These are phyloP conservation scores for Empis stercorea DNA, from an alignment of 2,888 invertebrate genomes.

Conservation along the genomic window DNA sequence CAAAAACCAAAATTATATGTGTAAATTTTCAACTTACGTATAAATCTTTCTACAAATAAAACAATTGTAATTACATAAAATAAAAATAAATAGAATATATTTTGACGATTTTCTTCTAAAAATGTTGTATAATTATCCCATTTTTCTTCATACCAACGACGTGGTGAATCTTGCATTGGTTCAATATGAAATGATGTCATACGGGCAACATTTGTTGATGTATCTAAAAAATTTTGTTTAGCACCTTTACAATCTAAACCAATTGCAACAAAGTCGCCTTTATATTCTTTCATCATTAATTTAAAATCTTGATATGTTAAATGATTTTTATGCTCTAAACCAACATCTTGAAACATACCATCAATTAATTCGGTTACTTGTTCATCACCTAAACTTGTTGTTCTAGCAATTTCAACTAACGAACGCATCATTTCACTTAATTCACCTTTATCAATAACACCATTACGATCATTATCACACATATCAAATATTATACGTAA, in stretches of 20 bases:
- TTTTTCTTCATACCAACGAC: conserved; percentile 60
- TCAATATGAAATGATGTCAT: conserved; percentile 92
- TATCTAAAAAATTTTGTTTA: conserved; percentile 88
- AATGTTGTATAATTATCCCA: conserved; percentile 84
- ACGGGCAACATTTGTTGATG: conserved; percentile 85
- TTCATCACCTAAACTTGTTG: conserved; percentile 78
- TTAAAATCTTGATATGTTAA: conserved; percentile 86
- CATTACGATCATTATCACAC: conserved; percentile 92
- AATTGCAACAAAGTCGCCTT: conserved; percentile 88
- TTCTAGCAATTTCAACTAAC: conserved; percentile 83
- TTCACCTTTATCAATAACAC: conserved; percentile 87
- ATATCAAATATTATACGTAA: conserved; percentile 90
- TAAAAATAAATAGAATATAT: conserved; percentile 87
- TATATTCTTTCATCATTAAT: conserved; percentile 92
- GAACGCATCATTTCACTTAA: conserved; percentile 88
- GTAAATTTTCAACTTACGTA: conserved; percentile 48
- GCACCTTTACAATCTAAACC: conserved; percentile 91
- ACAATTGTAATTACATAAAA: conserved; percentile 91
- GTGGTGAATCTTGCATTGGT: conserved; percentile 55
- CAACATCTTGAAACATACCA: conserved; percentile 88
- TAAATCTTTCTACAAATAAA: conserved; percentile 88
- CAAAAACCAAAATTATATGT: background rate
- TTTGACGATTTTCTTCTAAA: conserved; percentile 89
- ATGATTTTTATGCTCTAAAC: conserved; percentile 78
- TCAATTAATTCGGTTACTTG: conserved; percentile 86